These are phyloP conservation scores for Calephelis nemesis DNA, from an alignment of 1,140 invertebrate species.

Conservation along the genomic window DNA sequence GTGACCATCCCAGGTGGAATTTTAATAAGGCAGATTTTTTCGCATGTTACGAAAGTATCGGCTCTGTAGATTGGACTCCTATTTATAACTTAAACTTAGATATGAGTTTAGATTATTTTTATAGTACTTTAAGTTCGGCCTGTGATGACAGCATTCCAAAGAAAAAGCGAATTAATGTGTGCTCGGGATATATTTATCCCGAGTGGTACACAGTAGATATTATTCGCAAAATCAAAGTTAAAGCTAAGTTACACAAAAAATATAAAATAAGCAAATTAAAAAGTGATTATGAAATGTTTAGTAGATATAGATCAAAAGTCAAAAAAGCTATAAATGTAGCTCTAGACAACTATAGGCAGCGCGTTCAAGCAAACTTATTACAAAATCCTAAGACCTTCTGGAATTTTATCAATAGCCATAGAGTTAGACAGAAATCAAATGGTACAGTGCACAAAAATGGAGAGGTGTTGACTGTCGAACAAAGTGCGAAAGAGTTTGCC, in stretches of 20 bases:
- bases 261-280: too few species aligned
- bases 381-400: too few species aligned
- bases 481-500: too few species aligned
- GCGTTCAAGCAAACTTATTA: too few species aligned
- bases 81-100: constrained; percentile 21
- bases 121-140: not conserved
- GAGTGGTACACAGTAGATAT: constrained; percentile 25
- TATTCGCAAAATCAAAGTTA: constrained; percentile 22
- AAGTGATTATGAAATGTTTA: too few species aligned
- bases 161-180: too few species aligned
- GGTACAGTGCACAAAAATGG: too few species aligned
- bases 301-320: constrained; percentile 2
- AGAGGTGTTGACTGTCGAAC: too few species aligned
- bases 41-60: not conserved
- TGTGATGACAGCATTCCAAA: not conserved
- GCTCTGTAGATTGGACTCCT: constrained; percentile 14
- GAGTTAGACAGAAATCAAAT: too few species aligned
- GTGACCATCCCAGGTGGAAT: not conserved
- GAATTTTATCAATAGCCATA: too few species aligned
- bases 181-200: too few species aligned
- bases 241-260: not conserved
- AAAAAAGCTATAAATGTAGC: constrained; percentile 28
- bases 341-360: constrained; percentile 22
- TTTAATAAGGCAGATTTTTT: not conserved
- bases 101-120: constrained; percentile 10